Evolutionary conservation across 1,140 invertebrate genomes (phyloP).

Genomic region (Lanistes nyassanus): DNA sequence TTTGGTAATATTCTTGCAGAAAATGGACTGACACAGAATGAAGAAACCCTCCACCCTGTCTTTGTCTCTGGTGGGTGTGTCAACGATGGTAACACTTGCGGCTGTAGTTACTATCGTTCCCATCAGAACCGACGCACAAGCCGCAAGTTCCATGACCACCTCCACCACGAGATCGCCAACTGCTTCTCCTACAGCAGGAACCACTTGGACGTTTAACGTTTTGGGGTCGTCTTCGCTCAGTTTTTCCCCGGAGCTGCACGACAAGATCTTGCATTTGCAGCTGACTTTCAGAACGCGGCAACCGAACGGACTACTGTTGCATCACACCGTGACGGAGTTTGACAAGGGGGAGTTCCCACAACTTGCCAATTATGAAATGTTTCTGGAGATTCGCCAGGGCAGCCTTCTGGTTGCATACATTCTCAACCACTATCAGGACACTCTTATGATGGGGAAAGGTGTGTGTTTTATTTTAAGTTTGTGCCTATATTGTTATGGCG

Average conservation of each 20-base stretch:
- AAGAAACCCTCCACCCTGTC: neutral
- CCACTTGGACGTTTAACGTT: conserved; percentile 18
- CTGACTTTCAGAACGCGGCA: conserved; percentile 17
- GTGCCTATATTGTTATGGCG: no score
- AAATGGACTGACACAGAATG: conserved; percentile 18
- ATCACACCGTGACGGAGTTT: conserved; percentile 4
- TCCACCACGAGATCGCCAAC: neutral
- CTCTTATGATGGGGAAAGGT: conserved; percentile 10
- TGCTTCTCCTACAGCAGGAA: neutral
- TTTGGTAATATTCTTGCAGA: neutral
- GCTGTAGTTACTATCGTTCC: no score
- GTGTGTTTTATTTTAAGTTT: neutral
- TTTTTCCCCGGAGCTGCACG: neutral
- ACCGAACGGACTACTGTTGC: conserved; percentile 16
- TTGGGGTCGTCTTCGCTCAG: neutral
- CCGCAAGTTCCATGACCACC: neutral
- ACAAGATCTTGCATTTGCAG: neutral
- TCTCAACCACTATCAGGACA: conserved; percentile 21
- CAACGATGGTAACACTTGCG: neutral
- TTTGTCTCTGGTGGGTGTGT: neutral
- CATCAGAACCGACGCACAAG: neutral
- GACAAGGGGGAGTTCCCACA: conserved; percentile 8
- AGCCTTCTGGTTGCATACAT: conserved; percentile 12
- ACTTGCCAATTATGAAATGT: conserved; percentile 13
- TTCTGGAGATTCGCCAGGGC: conserved; percentile 15